Evolutionary conservation across 2,888 invertebrate species (phyloP).

Genomic region (Eucera pruinosa): DNA sequence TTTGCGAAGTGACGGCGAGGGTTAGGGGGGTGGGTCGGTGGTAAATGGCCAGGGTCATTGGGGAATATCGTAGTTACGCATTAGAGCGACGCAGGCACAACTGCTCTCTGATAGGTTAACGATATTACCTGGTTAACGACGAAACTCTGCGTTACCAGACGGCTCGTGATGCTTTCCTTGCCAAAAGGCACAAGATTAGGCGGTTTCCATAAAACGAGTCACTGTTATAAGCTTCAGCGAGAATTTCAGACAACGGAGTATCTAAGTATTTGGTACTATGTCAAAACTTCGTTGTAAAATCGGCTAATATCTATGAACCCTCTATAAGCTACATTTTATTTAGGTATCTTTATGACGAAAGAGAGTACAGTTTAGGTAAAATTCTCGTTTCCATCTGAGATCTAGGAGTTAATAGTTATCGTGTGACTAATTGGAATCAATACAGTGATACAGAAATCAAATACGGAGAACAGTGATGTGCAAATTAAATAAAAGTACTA

Average conservation of each 20-base stretch:
- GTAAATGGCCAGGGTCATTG: slow-evolving; percentile 75
- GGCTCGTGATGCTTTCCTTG: slow-evolving; percentile 51
- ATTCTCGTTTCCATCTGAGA: too few species aligned
- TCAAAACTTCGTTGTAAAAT: not conserved
- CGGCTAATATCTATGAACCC: too few species aligned
- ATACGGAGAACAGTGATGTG: too few species aligned
- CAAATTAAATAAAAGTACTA: too few species aligned
- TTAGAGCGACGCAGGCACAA: slow-evolving; percentile 72
- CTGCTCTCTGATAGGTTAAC: slow-evolving; percentile 78
- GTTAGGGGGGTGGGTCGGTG: slow-evolving; percentile 61
- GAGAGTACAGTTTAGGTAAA: too few species aligned
- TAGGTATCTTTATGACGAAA: too few species aligned
- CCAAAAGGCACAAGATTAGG: slow-evolving; percentile 60
- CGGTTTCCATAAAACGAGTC: slow-evolving; percentile 28
- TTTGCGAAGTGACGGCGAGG: slow-evolving; percentile 68
- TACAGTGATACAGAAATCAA: too few species aligned
- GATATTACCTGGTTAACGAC: slow-evolving; percentile 73
- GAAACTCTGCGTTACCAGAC: slow-evolving; percentile 68
- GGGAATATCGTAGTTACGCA: slow-evolving; percentile 76
- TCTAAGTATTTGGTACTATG: not conserved
- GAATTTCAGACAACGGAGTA: slow-evolving; percentile 7
- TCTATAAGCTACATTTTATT: too few species aligned
- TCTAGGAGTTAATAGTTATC: too few species aligned
- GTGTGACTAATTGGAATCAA: too few species aligned
- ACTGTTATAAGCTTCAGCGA: not conserved